These are phyloP conservation scores for Escarpia spicata DNA, from an alignment of 2,888 invertebrate species.

Conservation along the genomic window DNA sequence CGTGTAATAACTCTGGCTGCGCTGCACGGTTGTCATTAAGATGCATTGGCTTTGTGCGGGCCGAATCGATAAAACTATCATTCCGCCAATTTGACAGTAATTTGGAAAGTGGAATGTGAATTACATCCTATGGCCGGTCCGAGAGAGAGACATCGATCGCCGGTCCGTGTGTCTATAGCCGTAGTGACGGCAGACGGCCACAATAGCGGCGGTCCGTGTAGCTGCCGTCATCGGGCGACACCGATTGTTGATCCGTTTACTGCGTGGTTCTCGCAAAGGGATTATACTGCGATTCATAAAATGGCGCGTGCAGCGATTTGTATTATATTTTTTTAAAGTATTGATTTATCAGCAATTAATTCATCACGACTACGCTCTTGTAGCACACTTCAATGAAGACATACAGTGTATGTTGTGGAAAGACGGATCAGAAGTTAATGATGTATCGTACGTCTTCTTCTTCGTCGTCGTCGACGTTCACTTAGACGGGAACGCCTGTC, in stretches of 20 bases:
- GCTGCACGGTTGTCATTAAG: background rate
- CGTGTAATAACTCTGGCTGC: background rate
- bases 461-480: too few relatives aligned
- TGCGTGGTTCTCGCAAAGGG: background rate
- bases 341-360: too few relatives aligned
- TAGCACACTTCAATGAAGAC: too few relatives aligned
- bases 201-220: background rate
- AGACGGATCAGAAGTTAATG: too few relatives aligned
- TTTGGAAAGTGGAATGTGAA: constrained; percentile 13
- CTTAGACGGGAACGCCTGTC: too few relatives aligned
- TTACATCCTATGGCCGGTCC: background rate
- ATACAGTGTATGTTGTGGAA: too few relatives aligned
- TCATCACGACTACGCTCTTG: too few relatives aligned
- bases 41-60: background rate
- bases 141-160: constrained; percentile 13
- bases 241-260: background rate
- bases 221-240: background rate
- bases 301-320: background rate
- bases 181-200: background rate
- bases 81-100: constrained; percentile 16
- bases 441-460: too few relatives aligned
- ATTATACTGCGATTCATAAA: background rate
- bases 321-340: too few relatives aligned
- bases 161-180: background rate
- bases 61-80: background rate